Evolutionary conservation across 2,888 invertebrate species (phyloP).

Genomic region (Steromphala cineraria): DNA sequence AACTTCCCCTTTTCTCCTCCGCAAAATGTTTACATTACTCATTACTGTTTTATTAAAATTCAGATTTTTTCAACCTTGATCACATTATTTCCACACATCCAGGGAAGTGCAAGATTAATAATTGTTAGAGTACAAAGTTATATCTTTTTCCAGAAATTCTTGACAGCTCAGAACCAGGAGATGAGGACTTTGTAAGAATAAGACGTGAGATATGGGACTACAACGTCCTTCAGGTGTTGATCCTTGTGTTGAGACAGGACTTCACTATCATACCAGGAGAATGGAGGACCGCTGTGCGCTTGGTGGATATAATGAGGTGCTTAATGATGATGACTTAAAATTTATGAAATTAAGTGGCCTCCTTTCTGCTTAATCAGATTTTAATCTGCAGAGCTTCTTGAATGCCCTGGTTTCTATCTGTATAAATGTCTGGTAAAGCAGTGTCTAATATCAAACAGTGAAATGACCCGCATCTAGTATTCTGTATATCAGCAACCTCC

Average conservation of each 20-base stretch:
- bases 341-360: neutral
- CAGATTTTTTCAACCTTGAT: neutral
- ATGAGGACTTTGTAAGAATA: slow-evolving; percentile 52
- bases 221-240: slow-evolving; percentile 68
- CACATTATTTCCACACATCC: neutral
- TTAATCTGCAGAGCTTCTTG: no score
- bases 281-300: slow-evolving; percentile 70
- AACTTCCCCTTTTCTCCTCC: no score
- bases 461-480: no score
- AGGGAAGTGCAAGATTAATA: neutral
- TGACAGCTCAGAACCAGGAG: slow-evolving; percentile 51
- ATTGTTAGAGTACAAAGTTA: neutral
- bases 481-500: neutral
- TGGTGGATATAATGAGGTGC: slow-evolving; percentile 69
- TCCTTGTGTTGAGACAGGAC: slow-evolving; percentile 72
- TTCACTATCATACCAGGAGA: slow-evolving; percentile 69
- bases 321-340: neutral
- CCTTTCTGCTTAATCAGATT: no score
- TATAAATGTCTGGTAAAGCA: no score
- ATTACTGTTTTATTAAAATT: no score
- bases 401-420: no score
- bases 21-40: no score
- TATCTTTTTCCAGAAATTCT: slow-evolving; percentile 44
- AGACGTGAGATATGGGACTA: slow-evolving; percentile 68
- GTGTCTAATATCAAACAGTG: no score